Evolutionary conservation across 1,140 invertebrate species (phyloP), one percentile per base, ranked within the genome.

Genomic region (Meloidogyne chitwoodi): DNA sequence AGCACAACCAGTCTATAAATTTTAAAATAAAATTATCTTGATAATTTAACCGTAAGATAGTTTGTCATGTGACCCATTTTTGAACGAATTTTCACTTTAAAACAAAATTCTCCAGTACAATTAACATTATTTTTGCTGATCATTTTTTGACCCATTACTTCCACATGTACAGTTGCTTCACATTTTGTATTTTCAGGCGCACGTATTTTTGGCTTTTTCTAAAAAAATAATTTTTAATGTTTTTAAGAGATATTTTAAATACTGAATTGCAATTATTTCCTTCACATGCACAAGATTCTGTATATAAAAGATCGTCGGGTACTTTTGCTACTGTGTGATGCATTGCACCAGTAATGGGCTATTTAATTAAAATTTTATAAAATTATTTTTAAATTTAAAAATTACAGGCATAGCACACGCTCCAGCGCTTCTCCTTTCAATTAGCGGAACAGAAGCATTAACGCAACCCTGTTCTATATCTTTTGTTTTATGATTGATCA

Each of bases 321-420:
- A 69, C 68, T 68, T 84, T 76, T 0, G 84, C 84, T 16, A 87
- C 71, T 34, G 70, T 75, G 63, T 86, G 85, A 77, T 86, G 85
- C 85, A 86, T 86, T 11, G 85, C 84, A 44, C 85, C 85, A 68
- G 85, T 86, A 19, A 86, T 86, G 16, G 85, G 86, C n/a, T 56
- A 56, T 56, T 19, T 48, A 10, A 44, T 16, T 19, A 1, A 48
- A 56, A n/a, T 56, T n/a, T 56, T 56, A n/a, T n/a, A n/a, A n/a
- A 56, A 5, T n/a, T n/a, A 8, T 31, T 48, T 19, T 48, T 19
- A 1, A 56, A 56, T 5, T 2, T 0, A 4, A 56, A 56, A 56
- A n/a, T n/a, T 56, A 56, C 48, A n/a, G 85, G 85, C 0, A 83
- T 75, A 84, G 87, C 87, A 68, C 85, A 86, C 0, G 86, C 81